Base-by-base conservation (phyloP, 2,113 vertebrate genomes). In the Gymnocephalus cernua region DNA sequence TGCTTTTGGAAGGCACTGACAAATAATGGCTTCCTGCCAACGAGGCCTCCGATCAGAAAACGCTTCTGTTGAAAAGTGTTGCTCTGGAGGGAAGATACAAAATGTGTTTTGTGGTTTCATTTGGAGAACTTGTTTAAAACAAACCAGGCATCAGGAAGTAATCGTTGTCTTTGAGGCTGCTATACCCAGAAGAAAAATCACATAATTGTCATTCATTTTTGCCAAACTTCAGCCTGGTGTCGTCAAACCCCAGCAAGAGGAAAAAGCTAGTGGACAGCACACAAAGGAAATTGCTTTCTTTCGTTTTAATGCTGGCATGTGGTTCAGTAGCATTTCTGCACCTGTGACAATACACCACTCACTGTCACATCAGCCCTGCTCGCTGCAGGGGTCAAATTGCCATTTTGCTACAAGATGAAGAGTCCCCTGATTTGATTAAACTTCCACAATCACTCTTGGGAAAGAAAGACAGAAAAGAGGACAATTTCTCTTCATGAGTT, bases 271-370 rank as follows among this genome's bases (percentile, higher is more conserved):
- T 51, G 85, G 74, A 88, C 85, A 27, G 80, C 70, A 91, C 91
- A 91, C 85, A 91, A 86, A 89, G 92, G 89, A 93, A 92, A 94
- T 94, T 91, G 92, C 89, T 93, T 93, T 92, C 86, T 85, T 64
- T 85, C 72, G 69, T 81, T 90, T 90, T 90, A 92, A 93, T 91
- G 90, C 83, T 48, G 88, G 80, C 91, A 71, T 92, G 92, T 59
- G 79, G 92, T 48, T 92, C 67, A 3, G 68, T 18, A 77, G 87
- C 80, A 81, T 90, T 69, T 89, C 76, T 90, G 90, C 93, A 94
- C 92, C 92, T 94, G 92, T 88, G 93, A 93, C 92, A 91, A 80
- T 71, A 38, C 86, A 54, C 79, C 82, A 23, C 86, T 91, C 87
- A 21, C 79, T 58, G 83, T 85, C 88, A 77, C 77, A 83, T 85